Evolutionary conservation across 2,113 vertebrate genomes (phyloP), one percentile per base, ranked within the genome.

Genomic region (Oophaga pumilio): DNA sequence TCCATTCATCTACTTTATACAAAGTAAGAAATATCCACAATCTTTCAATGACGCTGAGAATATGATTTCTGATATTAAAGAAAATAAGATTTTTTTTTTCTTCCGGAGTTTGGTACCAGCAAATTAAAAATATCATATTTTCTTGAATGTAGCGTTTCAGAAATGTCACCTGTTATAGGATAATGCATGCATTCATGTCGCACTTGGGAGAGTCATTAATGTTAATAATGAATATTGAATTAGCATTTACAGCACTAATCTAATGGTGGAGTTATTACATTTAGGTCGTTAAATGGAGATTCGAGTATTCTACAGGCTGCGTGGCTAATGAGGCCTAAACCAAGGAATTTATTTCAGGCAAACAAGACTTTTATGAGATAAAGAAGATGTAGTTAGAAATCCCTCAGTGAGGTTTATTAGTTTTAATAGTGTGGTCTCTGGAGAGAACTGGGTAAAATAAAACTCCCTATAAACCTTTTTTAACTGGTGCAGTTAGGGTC

Each of bases 1-100:
- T 68, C 68, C 60, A 68, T 82, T 82, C 60, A 52, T 82, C 80
- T 68, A 8, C 28, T 52, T 82, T 62, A 49, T 64, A 52, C 22
- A 22, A 50, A 82, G 60, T 28, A 68, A 13, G 33, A 68, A 66
- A 50, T 24, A 82, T 22, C 28, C 78, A 33, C 78, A 33, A 33
- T 60, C 24, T 18, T 82, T 56, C 13, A 57, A 78, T 13, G 18
- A 53, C 49, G 24, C 22, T 1, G n/a, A 78, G 17, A 73, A 73
- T 73, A 73, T 17, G 49, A 11, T 74, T 57, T 53, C 24, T 43
- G 20, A 77, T 53, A 77, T 77, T n/a, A 79, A 59, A 79, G 76
- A 79, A 74, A 79, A 79, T 79, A 56, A 33, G 64, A 10, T 77
- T 77, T 53, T 24, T 56, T 53, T 76, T 76, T 22, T 53, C 14